Percentiles rank a stretch among this genome's conserved stretches.
Evolutionary conservation across 2,888 invertebrate species (phyloP).

Genomic region (Papilio demoleus): DNA sequence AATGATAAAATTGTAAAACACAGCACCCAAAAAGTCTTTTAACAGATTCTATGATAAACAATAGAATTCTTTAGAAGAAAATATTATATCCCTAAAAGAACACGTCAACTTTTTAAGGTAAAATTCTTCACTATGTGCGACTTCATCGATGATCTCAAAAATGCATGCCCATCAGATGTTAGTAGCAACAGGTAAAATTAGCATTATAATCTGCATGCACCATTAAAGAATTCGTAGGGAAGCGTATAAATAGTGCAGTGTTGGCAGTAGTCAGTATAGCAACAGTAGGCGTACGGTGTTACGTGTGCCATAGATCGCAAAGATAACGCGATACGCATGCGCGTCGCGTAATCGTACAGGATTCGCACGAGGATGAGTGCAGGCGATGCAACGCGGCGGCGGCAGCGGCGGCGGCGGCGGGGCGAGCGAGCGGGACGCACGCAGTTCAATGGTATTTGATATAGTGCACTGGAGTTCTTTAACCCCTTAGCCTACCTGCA

Average conservation of each 20-base stretch:
- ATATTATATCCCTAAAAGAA: no score
- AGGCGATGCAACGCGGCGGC: slow-evolving; percentile 62
- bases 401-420: slow-evolving; percentile 52
- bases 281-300: slow-evolving; percentile 53
- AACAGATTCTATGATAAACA: no score
- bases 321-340: slow-evolving; percentile 79
- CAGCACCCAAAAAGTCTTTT: no score
- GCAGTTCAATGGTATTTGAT: slow-evolving; percentile 84
- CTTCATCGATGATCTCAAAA: no score
- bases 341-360: slow-evolving; percentile 79
- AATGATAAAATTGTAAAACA: neutral
- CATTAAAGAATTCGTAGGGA: neutral
- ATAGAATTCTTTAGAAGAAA: no score
- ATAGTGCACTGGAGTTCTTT: slow-evolving; percentile 83
- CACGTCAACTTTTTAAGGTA: no score
- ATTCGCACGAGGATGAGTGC: slow-evolving; percentile 78
- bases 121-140: no score
- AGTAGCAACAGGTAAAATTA: neutral
- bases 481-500: slow-evolving; percentile 84
- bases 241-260: slow-evolving; percentile 27
- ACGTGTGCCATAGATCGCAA: slow-evolving; percentile 64
- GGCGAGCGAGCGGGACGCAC: slow-evolving; percentile 70
- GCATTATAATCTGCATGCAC: neutral
- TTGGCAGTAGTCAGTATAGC: slow-evolving; percentile 43
- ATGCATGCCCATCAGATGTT: no score